Percentiles rank a stretch among this genome's conserved stretches.
phyloP scores from a whole-genome alignment of 2,888 invertebrate genomes.

The Beris chalybata region DNA sequence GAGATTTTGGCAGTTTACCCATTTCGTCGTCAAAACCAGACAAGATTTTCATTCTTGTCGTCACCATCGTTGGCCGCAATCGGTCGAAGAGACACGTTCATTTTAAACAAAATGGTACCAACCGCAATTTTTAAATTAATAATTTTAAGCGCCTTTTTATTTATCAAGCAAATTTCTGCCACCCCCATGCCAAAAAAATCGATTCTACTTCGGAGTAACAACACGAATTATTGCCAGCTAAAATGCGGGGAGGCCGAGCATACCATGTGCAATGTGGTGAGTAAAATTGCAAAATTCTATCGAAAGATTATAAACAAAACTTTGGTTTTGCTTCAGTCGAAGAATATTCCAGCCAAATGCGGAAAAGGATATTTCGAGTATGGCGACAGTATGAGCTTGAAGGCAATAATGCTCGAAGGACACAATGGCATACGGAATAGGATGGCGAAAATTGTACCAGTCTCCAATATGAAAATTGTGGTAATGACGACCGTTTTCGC shows the following conservation, averaged over 20 bases:
- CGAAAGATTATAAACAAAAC: background rate
- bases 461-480: slow-evolving; percentile 24
- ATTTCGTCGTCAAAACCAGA: too few relatives aligned
- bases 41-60: too few relatives aligned
- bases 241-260: slow-evolving; percentile 34
- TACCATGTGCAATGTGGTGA: slow-evolving; percentile 39
- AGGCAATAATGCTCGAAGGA: slow-evolving; percentile 28
- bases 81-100: too few relatives aligned
- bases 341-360: background rate
- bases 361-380: slow-evolving; percentile 15
- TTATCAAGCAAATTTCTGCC: too few relatives aligned
- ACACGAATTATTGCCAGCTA: slow-evolving; percentile 35
- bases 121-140: too few relatives aligned
- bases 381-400: background rate
- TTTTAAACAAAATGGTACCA: too few relatives aligned
- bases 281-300: background rate
- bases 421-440: slow-evolving; percentile 37
- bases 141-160: too few relatives aligned
- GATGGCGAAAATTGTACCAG: slow-evolving; percentile 18
- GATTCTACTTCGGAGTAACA: slow-evolving; percentile 31
- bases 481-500: slow-evolving; percentile 1
- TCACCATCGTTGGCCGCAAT: too few relatives aligned
- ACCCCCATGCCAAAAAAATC: slow-evolving; percentile 26
- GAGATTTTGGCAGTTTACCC: too few relatives aligned
- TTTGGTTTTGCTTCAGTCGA: background rate